These are phyloP conservation scores for Trichonephila inaurata DNA, from an alignment of 1,140 invertebrate species.

Conservation along the genomic window DNA sequence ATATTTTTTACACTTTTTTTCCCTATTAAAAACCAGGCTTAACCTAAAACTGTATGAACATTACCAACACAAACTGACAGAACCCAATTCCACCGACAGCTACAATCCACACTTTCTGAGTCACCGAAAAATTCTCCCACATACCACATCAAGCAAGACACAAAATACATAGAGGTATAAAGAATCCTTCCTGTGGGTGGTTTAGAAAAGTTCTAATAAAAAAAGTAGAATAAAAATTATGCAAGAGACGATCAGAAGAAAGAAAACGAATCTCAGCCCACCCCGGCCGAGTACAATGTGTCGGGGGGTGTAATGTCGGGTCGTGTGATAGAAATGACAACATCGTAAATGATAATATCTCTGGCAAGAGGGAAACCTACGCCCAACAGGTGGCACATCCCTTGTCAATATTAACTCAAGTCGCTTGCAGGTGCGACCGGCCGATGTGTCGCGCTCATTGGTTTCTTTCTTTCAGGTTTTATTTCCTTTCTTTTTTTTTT, in stretches of 20 bases:
- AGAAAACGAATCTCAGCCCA: not conserved
- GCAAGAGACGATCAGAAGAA: not conserved
- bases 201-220: not conserved
- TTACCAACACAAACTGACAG: too few species aligned
- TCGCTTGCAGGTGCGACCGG: constrained; percentile 44
- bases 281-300: not conserved
- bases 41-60: too few species aligned
- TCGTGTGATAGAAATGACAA: constrained; percentile 51
- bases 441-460: not conserved
- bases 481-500: not conserved
- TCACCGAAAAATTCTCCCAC: not conserved
- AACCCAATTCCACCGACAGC: not conserved
- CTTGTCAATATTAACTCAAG: constrained; percentile 58
- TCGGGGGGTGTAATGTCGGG: constrained; percentile 22
- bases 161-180: not conserved
- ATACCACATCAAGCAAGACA: not conserved
- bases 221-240: not conserved
- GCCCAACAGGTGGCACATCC: constrained; percentile 55
- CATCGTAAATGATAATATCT: constrained; percentile 67
- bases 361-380: constrained; percentile 26
- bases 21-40: too few species aligned
- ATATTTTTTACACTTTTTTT: too few species aligned
- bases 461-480: not conserved
- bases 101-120: not conserved
- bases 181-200: constrained; percentile 12